phyloP scores from a whole-genome alignment of 1,140 invertebrate genomes.

The Calliopsis andreniformis region DNA sequence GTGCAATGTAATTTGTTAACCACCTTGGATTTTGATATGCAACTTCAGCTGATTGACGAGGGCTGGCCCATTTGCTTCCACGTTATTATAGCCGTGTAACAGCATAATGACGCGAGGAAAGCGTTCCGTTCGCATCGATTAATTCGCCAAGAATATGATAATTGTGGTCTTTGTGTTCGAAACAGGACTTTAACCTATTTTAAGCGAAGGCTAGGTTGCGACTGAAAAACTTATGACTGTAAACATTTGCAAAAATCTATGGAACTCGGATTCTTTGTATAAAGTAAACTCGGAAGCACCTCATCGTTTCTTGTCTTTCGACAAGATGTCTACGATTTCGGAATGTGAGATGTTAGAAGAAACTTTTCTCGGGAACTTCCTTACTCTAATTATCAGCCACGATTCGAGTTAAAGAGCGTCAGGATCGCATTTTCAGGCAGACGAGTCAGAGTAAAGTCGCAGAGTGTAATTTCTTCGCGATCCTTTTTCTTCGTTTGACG shows the following conservation, averaged over 20 bases:
- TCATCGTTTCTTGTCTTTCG: neutral
- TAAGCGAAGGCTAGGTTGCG: neutral
- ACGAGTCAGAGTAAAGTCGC: neutral
- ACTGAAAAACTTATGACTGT: no score
- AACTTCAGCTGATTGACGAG: conserved; percentile 30
- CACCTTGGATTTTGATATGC: conserved; percentile 46
- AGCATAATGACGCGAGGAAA: conserved; percentile 48
- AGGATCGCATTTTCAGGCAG: neutral
- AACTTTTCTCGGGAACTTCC: conserved; percentile 12
- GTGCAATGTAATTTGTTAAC: conserved; percentile 44
- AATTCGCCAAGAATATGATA: conserved; percentile 12
- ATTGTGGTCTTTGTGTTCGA: conserved; percentile 26
- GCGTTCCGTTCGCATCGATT: conserved; percentile 17
- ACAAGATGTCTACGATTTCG: no score
- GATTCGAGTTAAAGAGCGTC: conserved; percentile 1
- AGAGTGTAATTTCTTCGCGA: neutral
- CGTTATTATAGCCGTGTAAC: conserved; percentile 53
- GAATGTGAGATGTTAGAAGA: neutral
- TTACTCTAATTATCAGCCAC: conserved; percentile 13
- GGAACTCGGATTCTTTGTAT: neutral
- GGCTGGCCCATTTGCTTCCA: conserved; percentile 1
- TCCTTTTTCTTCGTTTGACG: neutral
- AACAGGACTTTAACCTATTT: conserved; percentile 46
- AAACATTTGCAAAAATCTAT: neutral
- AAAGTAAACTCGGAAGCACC: neutral